Percentiles rank a stretch among this genome's conserved stretches.
Evolutionary conservation across 2,797 vertebrate genomes (phyloP).

Genomic region (Gallinago solitaria): DNA sequence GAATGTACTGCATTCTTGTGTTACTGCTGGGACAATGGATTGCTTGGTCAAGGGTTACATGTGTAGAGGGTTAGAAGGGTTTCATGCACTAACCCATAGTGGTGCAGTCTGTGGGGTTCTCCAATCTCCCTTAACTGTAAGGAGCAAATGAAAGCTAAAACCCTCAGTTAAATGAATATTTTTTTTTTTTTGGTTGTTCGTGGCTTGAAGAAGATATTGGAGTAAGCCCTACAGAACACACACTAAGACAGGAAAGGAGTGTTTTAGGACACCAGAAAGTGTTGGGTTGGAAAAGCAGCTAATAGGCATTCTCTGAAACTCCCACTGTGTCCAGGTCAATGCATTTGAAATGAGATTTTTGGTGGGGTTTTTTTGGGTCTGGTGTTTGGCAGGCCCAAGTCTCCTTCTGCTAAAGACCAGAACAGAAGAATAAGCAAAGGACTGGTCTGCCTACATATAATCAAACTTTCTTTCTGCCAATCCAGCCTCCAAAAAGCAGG

Average conservation of each 20-base stretch:
- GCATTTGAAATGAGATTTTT: neutral
- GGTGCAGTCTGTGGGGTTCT: neutral
- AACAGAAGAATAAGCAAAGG: neutral
- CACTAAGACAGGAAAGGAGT: neutral
- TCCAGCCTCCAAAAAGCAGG: neutral
- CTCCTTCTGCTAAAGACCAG: neutral
- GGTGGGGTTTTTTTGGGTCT: neutral
- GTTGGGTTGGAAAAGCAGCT: neutral
- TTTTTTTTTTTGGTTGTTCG: rapidly evolving
- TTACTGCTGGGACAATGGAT: neutral
- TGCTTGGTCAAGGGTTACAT: neutral
- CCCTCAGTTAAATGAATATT: too few relatives aligned
- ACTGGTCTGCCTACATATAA: neutral
- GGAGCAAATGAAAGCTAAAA: neutral
- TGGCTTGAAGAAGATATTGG: neutral
- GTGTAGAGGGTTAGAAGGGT: neutral
- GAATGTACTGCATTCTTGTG: neutral
- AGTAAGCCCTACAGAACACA: neutral
- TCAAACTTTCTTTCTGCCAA: neutral
- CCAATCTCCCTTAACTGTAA: neutral
- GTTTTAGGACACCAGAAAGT: neutral
- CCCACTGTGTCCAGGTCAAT: neutral
- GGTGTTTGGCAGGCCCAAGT: neutral
- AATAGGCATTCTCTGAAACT: neutral
- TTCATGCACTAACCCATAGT: neutral